A percentile compares a stretch with the other conserved stretches of the same genome.
phyloP scores from a whole-genome alignment of 2,113 vertebrate genomes.

The Diphyllodes magnificus region DNA sequence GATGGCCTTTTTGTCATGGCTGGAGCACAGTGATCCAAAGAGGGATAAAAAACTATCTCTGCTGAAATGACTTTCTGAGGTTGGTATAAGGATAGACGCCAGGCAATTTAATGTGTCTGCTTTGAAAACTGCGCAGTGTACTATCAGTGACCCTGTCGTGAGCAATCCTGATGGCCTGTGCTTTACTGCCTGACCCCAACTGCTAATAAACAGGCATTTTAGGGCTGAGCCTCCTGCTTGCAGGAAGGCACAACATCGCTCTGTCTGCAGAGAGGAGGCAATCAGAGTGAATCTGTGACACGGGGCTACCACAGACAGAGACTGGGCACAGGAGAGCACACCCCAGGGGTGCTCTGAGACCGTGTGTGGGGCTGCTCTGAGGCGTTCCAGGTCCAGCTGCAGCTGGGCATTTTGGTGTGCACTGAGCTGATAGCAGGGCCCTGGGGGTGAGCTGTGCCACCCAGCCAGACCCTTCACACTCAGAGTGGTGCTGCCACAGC shows the following conservation, averaged over 20 bases:
- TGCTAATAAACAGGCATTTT: not conserved
- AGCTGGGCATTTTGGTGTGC: not conserved
- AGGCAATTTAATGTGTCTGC: not conserved
- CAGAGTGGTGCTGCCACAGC: accelerated
- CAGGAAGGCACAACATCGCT: not conserved
- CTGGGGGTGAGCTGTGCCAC: not conserved
- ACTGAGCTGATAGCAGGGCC: accelerated
- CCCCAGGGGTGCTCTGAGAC: not conserved
- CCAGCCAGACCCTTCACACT: not conserved
- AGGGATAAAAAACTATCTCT: not conserved
- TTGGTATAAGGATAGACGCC: not conserved
- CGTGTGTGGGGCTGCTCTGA: accelerated
- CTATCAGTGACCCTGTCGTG: not conserved
- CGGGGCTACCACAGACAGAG: not conserved
- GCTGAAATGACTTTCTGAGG: not conserved
- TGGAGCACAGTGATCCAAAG: not conserved
- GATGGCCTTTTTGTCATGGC: not conserved
- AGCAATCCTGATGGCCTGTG: not conserved
- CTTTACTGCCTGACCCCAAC: not conserved
- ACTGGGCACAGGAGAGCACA: not conserved
- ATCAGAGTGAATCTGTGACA: not conserved
- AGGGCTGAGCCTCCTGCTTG: not conserved
- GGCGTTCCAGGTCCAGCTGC: accelerated
- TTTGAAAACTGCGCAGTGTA: not conserved
- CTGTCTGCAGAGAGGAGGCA: not conserved